Base-by-base conservation (phyloP, 2,113 vertebrate species). In the Chrysemys picta region DNA sequence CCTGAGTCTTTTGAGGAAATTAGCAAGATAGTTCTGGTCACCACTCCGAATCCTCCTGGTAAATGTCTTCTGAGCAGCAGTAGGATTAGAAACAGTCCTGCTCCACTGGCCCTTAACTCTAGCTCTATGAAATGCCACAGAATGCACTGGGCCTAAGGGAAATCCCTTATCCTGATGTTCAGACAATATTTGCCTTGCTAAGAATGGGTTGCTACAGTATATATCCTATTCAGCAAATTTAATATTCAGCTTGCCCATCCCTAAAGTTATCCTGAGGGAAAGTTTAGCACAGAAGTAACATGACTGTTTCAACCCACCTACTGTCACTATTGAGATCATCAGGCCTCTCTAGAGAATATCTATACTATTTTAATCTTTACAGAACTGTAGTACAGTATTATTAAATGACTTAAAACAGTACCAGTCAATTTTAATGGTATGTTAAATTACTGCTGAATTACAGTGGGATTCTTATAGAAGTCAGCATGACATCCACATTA, bases 361-460 rank as follows among this genome's bases (percentile, higher is more conserved):
- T 95, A 11, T 52, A 84, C 42, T 54, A 1, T 88, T 97, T 87
- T 78, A 91, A 85, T 89, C 91, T 95, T 94, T 93, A 93, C 25
- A 90, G 22, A 27, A 92, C 81, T 87, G 75, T 38, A 91, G 13
- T 76, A 47, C n/a, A 49, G 5, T 53, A 88, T 80, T 91, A 89
- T 76, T 82, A 91, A 81, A 79, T 16, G 1, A 91, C 29, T 92
- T 94, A 65, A 94, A 49, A 82, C 4, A 27, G 56, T 76, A 96
- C 87, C 14, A 81, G 31, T 93, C 59, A 95, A 87, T 85, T 97
- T 93, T 38, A 95, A 90, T 87, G 38, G 16, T 87, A 38, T 31
- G 85, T 95, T 91, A 93, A 97, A 96, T 95, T 96, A 96, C 79
- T n/a, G 59, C 82, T 97, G 42, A 90, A 52, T 94, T 96, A 8